Conservation (phyloP, 2,888 invertebrate species). For the Leptinotarsa juncta region DNA sequence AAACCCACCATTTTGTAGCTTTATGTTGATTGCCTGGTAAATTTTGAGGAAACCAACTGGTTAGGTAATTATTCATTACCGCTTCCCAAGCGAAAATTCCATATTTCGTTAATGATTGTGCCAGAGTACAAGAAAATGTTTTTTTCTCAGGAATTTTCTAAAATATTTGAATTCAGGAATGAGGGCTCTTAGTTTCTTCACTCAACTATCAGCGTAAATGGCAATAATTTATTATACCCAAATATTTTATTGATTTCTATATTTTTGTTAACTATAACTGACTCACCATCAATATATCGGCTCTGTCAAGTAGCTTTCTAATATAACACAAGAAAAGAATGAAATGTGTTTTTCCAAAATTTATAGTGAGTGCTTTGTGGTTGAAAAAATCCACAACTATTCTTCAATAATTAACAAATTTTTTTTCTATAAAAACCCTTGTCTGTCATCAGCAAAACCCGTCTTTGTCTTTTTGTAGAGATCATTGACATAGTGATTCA, state of each 20-base stretch:
- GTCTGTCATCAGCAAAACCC: neutral
- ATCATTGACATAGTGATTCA: neutral
- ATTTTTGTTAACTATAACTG: neutral
- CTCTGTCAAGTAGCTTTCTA: neutral
- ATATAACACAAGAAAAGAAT: neutral
- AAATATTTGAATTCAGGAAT: neutral
- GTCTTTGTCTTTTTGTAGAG: neutral
- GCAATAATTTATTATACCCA: no score
- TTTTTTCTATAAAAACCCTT: neutral
- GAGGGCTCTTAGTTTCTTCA: neutral
- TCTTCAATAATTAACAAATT: neutral
- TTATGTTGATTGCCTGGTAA: no score
- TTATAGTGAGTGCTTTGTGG: neutral
- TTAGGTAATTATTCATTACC: neutral
- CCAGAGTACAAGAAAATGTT: neutral
- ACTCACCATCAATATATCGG: neutral
- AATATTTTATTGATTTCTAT: neutral
- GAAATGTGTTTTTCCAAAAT: constrained; percentile 6
- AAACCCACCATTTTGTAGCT: no score
- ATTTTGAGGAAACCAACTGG: no score
- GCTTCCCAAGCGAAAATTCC: neutral
- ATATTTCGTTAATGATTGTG: neutral
- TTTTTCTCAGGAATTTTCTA: neutral
- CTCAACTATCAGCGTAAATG: neutral
- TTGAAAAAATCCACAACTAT: neutral